A percentile compares a stretch with the other conserved stretches of the same genome.
phyloP scores from a whole-genome alignment of 2,888 invertebrate species.

The Lamellibrachia satsuma region DNA sequence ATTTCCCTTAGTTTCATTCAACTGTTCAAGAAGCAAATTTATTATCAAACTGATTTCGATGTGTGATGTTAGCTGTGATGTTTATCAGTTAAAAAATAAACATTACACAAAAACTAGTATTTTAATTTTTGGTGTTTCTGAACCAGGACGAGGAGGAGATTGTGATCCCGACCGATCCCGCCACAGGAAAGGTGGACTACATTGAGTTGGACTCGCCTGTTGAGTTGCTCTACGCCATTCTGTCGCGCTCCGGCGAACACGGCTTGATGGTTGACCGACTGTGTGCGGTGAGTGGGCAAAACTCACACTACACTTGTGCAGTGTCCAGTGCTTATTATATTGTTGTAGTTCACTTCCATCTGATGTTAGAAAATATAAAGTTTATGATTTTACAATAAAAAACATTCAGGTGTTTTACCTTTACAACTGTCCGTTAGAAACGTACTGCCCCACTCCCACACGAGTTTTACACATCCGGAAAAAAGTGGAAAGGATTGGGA shows the following conservation, averaged over 20 bases:
- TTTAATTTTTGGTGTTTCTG: conserved; percentile 21
- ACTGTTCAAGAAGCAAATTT: background rate
- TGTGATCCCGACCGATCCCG: conserved; percentile 47
- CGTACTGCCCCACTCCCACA: no score
- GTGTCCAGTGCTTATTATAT: conserved; percentile 6
- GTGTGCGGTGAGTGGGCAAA: conserved; percentile 49
- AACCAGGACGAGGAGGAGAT: conserved; percentile 51
- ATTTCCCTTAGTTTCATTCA: background rate
- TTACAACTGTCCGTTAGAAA: no score
- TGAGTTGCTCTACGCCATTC: conserved; percentile 54
- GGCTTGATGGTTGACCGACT: conserved; percentile 55
- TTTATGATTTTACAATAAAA: no score
- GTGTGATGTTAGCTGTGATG: background rate
- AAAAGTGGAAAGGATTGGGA: no score
- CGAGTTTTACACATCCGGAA: no score
- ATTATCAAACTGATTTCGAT: background rate
- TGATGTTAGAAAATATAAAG: background rate
- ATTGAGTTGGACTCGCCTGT: conserved; percentile 58
- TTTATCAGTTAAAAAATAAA: background rate
- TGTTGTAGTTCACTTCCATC: background rate
- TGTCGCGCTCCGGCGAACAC: conserved; percentile 44
- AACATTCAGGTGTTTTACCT: no score
- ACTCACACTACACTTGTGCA: background rate
- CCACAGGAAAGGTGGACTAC: conserved; percentile 43
- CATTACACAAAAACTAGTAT: conserved; percentile 19